A percentile compares a stretch with the other conserved stretches of the same genome.
phyloP scores from a whole-genome alignment of 2,888 invertebrate species.

The Poecilobothrus nobilitatus region DNA sequence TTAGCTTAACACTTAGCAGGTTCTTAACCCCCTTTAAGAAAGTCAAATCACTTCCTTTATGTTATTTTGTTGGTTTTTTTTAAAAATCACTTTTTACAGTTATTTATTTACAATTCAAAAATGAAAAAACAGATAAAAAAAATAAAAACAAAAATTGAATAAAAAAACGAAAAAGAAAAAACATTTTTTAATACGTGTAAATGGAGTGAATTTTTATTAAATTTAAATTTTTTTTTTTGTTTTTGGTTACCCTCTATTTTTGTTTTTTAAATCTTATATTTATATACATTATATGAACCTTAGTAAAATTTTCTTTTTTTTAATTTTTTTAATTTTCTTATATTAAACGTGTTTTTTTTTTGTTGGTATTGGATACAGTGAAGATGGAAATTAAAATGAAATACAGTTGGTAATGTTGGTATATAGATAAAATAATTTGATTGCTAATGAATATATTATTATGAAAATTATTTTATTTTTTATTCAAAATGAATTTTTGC shows the following conservation, averaged over 20 bases:
- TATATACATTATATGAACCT: too few relatives aligned
- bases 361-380: too few relatives aligned
- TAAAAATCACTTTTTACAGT: neutral
- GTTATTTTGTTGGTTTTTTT: too few relatives aligned
- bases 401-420: neutral
- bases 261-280: neutral
- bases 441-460: neutral
- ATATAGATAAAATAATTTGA: constrained; percentile 2
- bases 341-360: too few relatives aligned
- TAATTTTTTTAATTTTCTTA: neutral
- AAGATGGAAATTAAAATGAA: neutral
- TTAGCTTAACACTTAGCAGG: too few relatives aligned
- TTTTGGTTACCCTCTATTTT: too few relatives aligned
- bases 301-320: neutral
- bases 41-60: too few relatives aligned
- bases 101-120: neutral
- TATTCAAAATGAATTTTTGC: too few relatives aligned
- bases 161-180: too few relatives aligned
- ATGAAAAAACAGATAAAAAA: too few relatives aligned
- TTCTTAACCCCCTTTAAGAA: too few relatives aligned
- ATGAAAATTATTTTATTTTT: too few relatives aligned
- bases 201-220: neutral
- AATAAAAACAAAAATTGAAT: neutral
- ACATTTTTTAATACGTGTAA: neutral
- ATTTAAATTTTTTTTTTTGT: neutral